Percentiles rank a stretch among this genome's conserved stretches.
Evolutionary conservation across 35 echinoderm and acorn worm species (phyloP).

Genomic region (Acanthaster planci): DNA sequence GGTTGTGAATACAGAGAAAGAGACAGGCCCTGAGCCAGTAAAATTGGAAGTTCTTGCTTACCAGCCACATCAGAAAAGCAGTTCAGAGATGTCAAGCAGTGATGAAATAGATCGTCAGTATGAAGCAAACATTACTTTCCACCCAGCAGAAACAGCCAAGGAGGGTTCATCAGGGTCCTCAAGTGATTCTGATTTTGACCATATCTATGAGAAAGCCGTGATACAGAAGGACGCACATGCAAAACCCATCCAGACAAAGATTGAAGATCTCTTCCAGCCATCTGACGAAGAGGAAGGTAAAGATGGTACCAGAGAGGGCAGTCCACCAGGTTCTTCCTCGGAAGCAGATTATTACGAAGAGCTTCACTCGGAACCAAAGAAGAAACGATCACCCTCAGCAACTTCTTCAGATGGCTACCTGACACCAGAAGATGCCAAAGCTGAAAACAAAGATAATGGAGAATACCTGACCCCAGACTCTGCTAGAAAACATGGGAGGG

Average conservation of each 20-base stretch:
- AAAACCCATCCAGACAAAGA: background rate
- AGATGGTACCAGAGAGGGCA: background rate
- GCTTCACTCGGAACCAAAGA: background rate
- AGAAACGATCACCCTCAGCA: background rate
- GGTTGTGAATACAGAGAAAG: background rate
- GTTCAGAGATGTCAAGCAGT: background rate
- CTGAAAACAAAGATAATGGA: background rate
- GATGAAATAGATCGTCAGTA: background rate
- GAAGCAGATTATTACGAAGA: background rate
- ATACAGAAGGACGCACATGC: background rate
- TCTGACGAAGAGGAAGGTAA: conserved; percentile 16
- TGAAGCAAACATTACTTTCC: background rate
- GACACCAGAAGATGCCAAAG: background rate
- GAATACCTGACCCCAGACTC: background rate
- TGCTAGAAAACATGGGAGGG: background rate
- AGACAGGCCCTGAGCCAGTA: background rate
- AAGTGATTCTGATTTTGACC: background rate
- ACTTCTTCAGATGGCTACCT: background rate
- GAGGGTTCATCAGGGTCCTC: background rate
- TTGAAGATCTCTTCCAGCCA: conserved; percentile 5
- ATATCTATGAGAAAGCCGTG: background rate
- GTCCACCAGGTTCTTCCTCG: background rate
- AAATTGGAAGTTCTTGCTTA: background rate
- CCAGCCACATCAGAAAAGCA: background rate
- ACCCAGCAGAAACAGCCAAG: background rate